A percentile compares a stretch with the other conserved stretches of the same genome.
phyloP scores from a whole-genome alignment of 2,888 invertebrate species.

The Drosophila sordidula region DNA sequence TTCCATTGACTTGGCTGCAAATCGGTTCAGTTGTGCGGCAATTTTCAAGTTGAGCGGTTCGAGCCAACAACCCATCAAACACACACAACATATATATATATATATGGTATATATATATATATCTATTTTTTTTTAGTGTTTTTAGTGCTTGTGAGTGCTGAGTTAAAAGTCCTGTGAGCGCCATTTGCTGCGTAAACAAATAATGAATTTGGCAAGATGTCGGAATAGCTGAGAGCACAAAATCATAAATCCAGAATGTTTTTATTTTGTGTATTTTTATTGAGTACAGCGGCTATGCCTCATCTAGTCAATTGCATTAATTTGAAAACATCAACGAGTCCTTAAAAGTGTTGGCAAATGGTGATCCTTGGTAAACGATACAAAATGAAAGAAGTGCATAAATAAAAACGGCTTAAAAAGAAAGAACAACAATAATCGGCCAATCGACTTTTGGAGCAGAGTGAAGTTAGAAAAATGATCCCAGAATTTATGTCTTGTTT shows the following conservation, averaged over 20 bases:
- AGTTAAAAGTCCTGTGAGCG: slow-evolving; percentile 3
- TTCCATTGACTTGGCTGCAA: slow-evolving; percentile 33
- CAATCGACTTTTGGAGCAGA: neutral
- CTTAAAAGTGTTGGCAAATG: neutral
- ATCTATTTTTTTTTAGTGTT: slow-evolving; percentile 39
- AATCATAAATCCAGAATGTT: slow-evolving; percentile 48
- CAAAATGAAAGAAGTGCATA: neutral
- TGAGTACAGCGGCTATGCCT: slow-evolving; percentile 83
- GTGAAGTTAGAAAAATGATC: neutral
- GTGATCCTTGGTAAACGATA: neutral
- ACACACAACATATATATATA: neutral
- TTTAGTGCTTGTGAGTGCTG: slow-evolving; percentile 13
- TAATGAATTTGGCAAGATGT: slow-evolving; percentile 85
- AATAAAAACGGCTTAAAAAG: neutral
- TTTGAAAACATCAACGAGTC: slow-evolving; percentile 59
- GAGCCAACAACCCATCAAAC: slow-evolving; percentile 16
- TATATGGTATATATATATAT: too few relatives aligned
- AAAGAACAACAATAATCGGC: neutral
- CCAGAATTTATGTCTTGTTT: too few relatives aligned
- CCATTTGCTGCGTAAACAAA: slow-evolving; percentile 50
- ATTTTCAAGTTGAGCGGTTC: slow-evolving; percentile 74
- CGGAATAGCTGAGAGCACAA: slow-evolving; percentile 84
- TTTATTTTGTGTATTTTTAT: slow-evolving; percentile 59
- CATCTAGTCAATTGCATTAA: slow-evolving; percentile 84
- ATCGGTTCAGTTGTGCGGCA: slow-evolving; percentile 63